Evolutionary conservation across 2,797 vertebrate genomes (phyloP).

Genomic region (Atherinosoma microstoma): DNA sequence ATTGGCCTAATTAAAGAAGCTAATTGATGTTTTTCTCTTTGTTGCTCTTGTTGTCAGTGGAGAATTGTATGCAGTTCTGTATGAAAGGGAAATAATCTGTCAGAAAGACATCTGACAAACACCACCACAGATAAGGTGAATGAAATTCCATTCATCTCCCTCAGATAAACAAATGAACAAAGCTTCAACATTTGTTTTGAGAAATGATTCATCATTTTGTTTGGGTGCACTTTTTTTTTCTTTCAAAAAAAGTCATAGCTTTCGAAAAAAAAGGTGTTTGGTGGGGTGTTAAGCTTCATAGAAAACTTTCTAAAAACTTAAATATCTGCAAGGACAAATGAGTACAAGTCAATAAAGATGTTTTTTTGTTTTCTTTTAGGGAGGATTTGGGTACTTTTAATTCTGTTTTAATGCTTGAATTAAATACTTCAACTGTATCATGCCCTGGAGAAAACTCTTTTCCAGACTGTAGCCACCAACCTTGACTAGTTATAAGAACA

Average conservation of each 20-base stretch:
- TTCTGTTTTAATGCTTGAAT: background rate
- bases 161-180: background rate
- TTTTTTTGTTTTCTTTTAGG: no score
- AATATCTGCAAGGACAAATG: background rate
- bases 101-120: background rate
- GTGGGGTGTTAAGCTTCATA: background rate
- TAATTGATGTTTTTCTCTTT: constrained; percentile 63
- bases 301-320: background rate
- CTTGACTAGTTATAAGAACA: background rate
- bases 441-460: background rate
- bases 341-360: no score
- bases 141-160: background rate
- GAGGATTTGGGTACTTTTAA: no score
- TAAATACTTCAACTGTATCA: background rate
- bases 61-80: background rate
- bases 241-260: no score
- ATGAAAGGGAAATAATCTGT: background rate
- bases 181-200: background rate
- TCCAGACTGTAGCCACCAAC: background rate
- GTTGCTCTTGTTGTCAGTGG: constrained; percentile 18
- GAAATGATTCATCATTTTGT: background rate
- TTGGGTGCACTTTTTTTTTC: background rate
- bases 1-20: constrained; percentile 68
- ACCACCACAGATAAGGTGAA: background rate
- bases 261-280: background rate